Evolutionary conservation across 2,888 invertebrate genomes (phyloP).

Genomic region (Acrobasis consociella): DNA sequence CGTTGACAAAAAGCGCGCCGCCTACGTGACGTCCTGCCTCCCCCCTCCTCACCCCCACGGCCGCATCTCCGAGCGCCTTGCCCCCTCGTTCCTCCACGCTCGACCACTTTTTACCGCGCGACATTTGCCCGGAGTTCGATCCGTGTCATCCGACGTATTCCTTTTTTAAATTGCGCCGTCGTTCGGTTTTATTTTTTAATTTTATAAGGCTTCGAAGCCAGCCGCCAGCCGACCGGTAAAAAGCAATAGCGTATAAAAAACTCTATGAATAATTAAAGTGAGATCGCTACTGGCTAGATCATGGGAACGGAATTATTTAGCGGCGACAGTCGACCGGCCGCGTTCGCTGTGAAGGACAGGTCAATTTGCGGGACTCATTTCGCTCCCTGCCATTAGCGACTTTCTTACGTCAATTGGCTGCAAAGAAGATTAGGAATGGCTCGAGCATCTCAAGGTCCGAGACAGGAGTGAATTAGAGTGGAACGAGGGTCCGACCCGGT

Average conservation of each 20-base stretch:
- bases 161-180: slow-evolving; percentile 80
- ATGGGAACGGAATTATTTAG: slow-evolving; percentile 80
- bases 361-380: slow-evolving; percentile 76
- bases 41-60: slow-evolving; percentile 36
- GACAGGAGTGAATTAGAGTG: slow-evolving; percentile 56
- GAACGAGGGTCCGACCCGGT: slow-evolving; percentile 59
- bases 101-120: slow-evolving; percentile 82
- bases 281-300: slow-evolving; percentile 81
- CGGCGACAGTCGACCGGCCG: slow-evolving; percentile 71
- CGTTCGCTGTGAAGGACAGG: slow-evolving; percentile 72
- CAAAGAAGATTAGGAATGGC: slow-evolving; percentile 40
- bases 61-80: slow-evolving; percentile 36
- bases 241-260: slow-evolving; percentile 78
- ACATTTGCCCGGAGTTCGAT: slow-evolving; percentile 83
- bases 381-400: slow-evolving; percentile 58
- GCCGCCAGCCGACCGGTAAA: slow-evolving; percentile 73
- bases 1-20: slow-evolving; percentile 82
- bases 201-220: slow-evolving; percentile 75
- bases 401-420: slow-evolving; percentile 42
- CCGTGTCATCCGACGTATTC: slow-evolving; percentile 82
- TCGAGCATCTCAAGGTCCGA: slow-evolving; percentile 49
- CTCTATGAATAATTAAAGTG: slow-evolving; percentile 82
- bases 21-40: slow-evolving; percentile 80
- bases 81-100: slow-evolving; percentile 51
- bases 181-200: slow-evolving; percentile 78